Percentiles rank a stretch among this genome's conserved stretches.
Evolutionary conservation across 2,113 vertebrate genomes (phyloP).

Genomic region (Globicephala melas): DNA sequence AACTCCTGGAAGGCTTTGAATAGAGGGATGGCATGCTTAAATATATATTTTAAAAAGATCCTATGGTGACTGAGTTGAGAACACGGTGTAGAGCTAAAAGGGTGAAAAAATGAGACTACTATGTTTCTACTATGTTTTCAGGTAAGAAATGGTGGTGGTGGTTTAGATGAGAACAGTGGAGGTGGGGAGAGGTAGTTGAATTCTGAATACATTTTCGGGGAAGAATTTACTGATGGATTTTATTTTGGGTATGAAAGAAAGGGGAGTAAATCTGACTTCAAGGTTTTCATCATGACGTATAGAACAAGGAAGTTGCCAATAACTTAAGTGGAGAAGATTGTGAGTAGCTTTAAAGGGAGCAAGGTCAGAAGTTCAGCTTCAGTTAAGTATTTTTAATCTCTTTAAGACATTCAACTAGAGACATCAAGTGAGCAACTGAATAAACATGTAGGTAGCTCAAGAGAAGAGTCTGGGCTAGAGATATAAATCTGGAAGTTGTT

Average conservation of each 20-base stretch:
- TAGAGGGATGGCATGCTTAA: not conserved
- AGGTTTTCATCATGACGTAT: not conserved
- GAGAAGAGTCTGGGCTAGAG: not conserved
- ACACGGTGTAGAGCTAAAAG: not conserved
- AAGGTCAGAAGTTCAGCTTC: not conserved
- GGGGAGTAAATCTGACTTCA: not conserved
- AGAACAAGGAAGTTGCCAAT: not conserved
- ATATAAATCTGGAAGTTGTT: not conserved
- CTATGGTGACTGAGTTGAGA: not conserved
- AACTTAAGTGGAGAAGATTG: not conserved
- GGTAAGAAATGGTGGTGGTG: not conserved
- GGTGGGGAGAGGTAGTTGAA: not conserved
- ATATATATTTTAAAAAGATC: not conserved
- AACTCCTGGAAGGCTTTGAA: not conserved
- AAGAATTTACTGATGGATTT: not conserved
- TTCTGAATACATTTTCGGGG: not conserved
- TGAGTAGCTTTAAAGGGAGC: not conserved
- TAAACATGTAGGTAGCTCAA: not conserved
- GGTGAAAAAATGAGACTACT: not conserved
- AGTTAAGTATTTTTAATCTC: not conserved
- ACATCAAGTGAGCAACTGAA: not conserved
- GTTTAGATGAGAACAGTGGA: not conserved
- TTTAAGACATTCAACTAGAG: not conserved
- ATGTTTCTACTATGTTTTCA: not conserved
- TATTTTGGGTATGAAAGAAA: not conserved